These are phyloP conservation scores for Zenarchopterus dispar DNA, from an alignment of 2,797 vertebrate species.

Conservation along the genomic window DNA sequence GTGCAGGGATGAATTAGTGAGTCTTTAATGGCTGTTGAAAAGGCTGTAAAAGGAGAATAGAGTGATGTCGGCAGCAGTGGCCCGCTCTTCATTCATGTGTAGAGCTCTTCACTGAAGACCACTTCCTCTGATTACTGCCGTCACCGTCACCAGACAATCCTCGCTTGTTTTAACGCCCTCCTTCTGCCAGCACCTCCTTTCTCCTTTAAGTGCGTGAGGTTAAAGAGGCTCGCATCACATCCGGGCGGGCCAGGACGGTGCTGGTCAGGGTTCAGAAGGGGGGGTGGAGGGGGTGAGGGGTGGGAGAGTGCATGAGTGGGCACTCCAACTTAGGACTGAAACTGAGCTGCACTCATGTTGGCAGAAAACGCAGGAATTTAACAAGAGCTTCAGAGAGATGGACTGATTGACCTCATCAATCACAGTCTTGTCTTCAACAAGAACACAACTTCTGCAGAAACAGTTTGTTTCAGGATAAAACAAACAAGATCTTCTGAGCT, in stretches of 20 bases:
- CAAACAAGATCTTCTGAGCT: no score
- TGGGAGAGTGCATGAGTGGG: constrained; percentile 50
- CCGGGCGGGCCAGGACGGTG: constrained; percentile 13
- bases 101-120: constrained; percentile 61
- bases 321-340: constrained; percentile 34
- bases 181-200: constrained; percentile 64
- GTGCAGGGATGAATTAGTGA: not conserved
- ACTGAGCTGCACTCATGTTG: no score
- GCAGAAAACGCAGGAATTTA: no score
- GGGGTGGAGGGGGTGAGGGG: no score
- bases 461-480: no score
- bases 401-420: no score
- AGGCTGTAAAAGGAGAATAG: no score
- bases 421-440: no score
- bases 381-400: no score
- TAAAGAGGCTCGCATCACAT: constrained; percentile 76
- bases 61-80: no score
- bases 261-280: not conserved
- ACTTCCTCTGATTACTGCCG: constrained; percentile 31
- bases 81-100: constrained; percentile 54
- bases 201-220: constrained; percentile 72
- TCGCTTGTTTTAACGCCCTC: constrained; percentile 65
- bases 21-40: not conserved
- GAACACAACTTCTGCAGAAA: no score
- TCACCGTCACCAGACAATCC: constrained; percentile 53